Conservation (phyloP, 2,888 invertebrate species). For the Leucophora obtusa region DNA sequence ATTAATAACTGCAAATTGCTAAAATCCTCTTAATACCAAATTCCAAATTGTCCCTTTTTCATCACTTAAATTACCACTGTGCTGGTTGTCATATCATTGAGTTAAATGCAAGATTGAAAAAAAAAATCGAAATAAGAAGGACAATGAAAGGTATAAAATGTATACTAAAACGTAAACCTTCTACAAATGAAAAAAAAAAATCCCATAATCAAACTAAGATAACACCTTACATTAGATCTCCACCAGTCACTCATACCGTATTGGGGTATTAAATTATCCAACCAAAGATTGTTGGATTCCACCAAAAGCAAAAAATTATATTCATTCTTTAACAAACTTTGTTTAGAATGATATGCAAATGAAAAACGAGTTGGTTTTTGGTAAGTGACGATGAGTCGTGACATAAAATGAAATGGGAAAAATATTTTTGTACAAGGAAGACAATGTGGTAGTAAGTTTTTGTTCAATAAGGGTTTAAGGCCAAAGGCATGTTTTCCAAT, state of each 20-base stretch:
- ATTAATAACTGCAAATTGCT: too few relatives aligned
- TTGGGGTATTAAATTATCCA: not conserved
- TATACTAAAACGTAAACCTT: slow-evolving; percentile 32
- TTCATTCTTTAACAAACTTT: slow-evolving; percentile 37
- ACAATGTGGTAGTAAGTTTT: slow-evolving; percentile 31
- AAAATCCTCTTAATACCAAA: too few relatives aligned
- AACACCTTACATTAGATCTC: slow-evolving; percentile 24
- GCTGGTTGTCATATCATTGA: not conserved
- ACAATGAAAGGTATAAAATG: slow-evolving; percentile 37
- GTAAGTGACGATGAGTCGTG: not conserved
- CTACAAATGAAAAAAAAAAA: slow-evolving; percentile 12
- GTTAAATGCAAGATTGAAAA: slow-evolving; percentile 14
- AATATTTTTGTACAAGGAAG: slow-evolving; percentile 9
- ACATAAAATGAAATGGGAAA: slow-evolving; percentile 16
- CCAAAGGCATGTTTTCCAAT: slow-evolving; percentile 1
- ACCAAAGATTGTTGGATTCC: slow-evolving; percentile 25
- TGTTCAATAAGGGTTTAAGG: slow-evolving; percentile 22
- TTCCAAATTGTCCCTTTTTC: too few relatives aligned
- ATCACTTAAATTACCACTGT: slow-evolving; percentile 14
- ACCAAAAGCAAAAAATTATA: not conserved
- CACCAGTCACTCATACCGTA: slow-evolving; percentile 4
- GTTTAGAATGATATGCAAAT: slow-evolving; percentile 47
- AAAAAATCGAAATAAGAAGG: slow-evolving; percentile 13
- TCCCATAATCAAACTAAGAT: slow-evolving; percentile 42
- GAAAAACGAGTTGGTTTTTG: slow-evolving; percentile 48